Evolutionary conservation across 2,888 invertebrate species (phyloP).

Genomic region (Rhyacophila evoluta): DNA sequence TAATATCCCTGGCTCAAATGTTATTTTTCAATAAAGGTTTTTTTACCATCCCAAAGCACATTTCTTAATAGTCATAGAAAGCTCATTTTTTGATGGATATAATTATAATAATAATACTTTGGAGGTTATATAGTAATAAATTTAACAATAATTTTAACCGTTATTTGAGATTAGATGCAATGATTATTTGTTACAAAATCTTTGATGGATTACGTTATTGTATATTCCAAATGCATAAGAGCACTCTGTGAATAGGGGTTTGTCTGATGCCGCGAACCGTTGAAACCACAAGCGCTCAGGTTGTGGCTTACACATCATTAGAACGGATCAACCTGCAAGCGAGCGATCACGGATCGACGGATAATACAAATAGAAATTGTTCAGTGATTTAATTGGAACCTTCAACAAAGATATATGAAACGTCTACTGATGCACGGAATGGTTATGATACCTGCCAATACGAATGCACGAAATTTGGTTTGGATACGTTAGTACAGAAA

Average conservation of each 20-base stretch:
- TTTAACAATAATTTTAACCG: too few relatives aligned
- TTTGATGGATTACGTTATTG: conserved; percentile 3
- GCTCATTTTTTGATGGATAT: too few relatives aligned
- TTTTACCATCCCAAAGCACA: too few relatives aligned
- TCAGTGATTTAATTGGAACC: conserved; percentile 36
- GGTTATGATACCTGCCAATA: not conserved
- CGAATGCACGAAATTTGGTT: not conserved
- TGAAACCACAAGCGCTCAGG: conserved; percentile 5
- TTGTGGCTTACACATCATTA: conserved; percentile 37
- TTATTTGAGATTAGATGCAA: too few relatives aligned
- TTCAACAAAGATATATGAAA: not conserved
- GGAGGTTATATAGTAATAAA: too few relatives aligned
- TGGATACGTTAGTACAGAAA: not conserved
- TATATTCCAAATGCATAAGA: not conserved
- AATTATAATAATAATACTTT: too few relatives aligned
- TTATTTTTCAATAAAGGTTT: too few relatives aligned
- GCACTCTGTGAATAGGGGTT: conserved; percentile 33
- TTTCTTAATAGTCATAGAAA: too few relatives aligned
- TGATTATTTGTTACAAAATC: not conserved
- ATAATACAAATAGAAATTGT: conserved; percentile 38
- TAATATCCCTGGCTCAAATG: too few relatives aligned
- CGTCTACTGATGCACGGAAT: not conserved
- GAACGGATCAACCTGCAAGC: conserved; percentile 36
- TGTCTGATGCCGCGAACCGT: conserved; percentile 37
- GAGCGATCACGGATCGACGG: conserved; percentile 26